These are phyloP conservation scores for Papilio polyxenes DNA, from an alignment of 1,140 invertebrate species.

Conservation along the genomic window DNA sequence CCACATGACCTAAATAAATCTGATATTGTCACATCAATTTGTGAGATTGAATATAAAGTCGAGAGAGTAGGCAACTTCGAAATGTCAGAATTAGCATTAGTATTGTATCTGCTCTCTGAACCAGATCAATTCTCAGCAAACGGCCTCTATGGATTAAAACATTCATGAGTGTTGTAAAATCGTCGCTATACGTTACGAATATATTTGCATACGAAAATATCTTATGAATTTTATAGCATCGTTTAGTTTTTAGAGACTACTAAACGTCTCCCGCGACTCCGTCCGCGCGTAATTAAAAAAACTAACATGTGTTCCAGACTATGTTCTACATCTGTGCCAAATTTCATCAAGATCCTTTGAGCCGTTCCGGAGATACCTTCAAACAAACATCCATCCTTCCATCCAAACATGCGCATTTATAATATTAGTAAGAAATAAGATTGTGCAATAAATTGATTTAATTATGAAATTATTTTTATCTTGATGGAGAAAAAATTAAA, in stretches of 20 bases:
- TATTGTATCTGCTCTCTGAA: constrained; percentile 58
- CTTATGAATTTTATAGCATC: constrained; percentile 5
- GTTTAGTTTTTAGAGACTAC: not conserved
- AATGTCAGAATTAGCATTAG: constrained; percentile 70
- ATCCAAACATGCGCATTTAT: too few relatives aligned
- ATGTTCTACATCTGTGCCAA: too few relatives aligned
- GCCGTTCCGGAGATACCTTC: too few relatives aligned
- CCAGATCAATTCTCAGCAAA: constrained; percentile 46
- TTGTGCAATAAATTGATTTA: not conserved
- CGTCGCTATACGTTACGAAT: not conserved
- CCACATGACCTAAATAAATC: constrained; percentile 3
- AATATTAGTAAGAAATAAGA: not conserved
- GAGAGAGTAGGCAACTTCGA: constrained; percentile 60
- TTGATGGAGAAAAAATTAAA: not conserved
- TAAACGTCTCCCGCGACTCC: not conserved
- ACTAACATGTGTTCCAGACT: too few relatives aligned
- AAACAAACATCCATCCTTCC: too few relatives aligned
- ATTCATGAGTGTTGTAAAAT: constrained; percentile 27
- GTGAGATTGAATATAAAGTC: constrained; percentile 58
- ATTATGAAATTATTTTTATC: not conserved
- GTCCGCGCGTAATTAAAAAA: too few relatives aligned
- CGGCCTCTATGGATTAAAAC: constrained; percentile 37
- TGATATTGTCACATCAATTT: constrained; percentile 54
- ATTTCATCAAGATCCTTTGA: too few relatives aligned
- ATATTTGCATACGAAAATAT: constrained; percentile 20